phyloP scores from a whole-genome alignment of 2,113 vertebrate genomes.

The Rhinolophus sinicus region DNA sequence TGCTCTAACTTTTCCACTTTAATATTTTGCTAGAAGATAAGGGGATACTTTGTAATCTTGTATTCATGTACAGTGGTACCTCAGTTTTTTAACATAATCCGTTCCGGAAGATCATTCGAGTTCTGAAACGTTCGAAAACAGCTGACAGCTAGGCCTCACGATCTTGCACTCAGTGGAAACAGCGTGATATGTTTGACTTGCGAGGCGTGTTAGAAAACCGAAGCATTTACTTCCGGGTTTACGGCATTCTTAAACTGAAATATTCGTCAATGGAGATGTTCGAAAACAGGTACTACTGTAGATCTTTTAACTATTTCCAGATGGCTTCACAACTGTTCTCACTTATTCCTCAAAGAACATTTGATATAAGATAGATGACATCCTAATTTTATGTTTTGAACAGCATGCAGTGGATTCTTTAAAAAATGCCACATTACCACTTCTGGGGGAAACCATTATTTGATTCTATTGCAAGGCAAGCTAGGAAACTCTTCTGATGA shows the following conservation, averaged over 20 bases:
- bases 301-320: neutral
- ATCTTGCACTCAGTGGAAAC: too few relatives aligned
- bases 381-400: constrained; percentile 34
- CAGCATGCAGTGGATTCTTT: neutral
- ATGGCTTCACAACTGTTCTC: neutral
- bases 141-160: too few relatives aligned
- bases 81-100: too few relatives aligned
- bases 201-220: too few relatives aligned
- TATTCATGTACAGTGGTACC: neutral
- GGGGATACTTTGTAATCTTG: neutral
- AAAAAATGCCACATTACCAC: neutral
- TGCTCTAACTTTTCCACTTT: constrained; percentile 14
- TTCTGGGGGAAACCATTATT: neutral
- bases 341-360: constrained; percentile 31
- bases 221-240: too few relatives aligned
- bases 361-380: neutral
- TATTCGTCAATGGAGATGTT: too few relatives aligned
- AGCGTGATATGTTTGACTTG: too few relatives aligned
- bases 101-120: too few relatives aligned
- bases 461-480: neutral
- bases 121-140: too few relatives aligned
- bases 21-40: neutral
- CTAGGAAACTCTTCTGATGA: constrained; percentile 5
- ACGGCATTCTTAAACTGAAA: too few relatives aligned
- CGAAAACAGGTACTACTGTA: too few relatives aligned